Conservation (phyloP, 2,888 invertebrate genomes). For the Lamellibrachia satsuma region DNA sequence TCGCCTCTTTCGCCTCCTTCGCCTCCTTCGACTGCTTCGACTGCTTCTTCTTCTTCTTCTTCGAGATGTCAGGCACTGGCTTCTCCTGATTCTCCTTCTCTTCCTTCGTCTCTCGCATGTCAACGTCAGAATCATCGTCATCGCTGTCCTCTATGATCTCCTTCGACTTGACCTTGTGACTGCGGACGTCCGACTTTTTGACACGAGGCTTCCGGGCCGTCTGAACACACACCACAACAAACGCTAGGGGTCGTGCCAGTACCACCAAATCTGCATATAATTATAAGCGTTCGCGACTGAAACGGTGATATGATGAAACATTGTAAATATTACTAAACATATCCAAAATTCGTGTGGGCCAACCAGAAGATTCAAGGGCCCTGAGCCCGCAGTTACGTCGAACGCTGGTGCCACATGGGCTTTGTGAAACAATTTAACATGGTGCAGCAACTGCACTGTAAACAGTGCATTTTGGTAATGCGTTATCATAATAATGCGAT, state of each 20-base stretch:
- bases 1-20: constrained; percentile 22
- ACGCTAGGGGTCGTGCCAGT: neutral
- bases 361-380: no score
- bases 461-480: no score
- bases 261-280: no score
- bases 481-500: no score
- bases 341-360: no score
- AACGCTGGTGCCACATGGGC: no score
- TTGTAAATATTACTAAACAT: no score
- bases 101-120: constrained; percentile 23
- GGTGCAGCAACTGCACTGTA: no score
- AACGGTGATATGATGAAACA: no score
- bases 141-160: constrained; percentile 42
- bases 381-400: no score
- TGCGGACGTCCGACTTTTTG: constrained; percentile 1
- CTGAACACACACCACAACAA: neutral
- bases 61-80: constrained; percentile 40
- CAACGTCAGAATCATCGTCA: constrained; percentile 35
- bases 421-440: no score
- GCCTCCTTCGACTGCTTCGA: constrained; percentile 39
- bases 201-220: neutral
- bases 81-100: constrained; percentile 34
- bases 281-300: no score
- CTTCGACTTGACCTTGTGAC: constrained; percentile 40
- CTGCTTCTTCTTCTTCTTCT: constrained; percentile 68